Percentiles rank a stretch among this genome's conserved stretches.
Conservation (phyloP, 2,113 vertebrate genomes). For the Passer domesticus region DNA sequence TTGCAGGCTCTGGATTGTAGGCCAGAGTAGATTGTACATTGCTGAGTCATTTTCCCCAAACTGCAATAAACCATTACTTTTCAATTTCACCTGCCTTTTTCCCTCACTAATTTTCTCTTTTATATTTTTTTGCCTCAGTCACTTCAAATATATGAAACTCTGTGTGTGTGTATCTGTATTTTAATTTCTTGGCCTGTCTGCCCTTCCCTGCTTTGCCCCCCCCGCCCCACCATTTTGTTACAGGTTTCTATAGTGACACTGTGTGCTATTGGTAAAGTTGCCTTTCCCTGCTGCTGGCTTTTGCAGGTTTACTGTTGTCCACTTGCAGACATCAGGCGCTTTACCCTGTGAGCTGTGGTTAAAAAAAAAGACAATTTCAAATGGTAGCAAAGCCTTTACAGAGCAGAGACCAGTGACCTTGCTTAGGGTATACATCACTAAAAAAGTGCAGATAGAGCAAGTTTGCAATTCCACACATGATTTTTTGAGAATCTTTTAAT, state of each 20-base stretch:
- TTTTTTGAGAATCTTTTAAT: background rate
- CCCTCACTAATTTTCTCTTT: background rate
- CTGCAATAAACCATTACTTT: background rate
- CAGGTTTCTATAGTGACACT: background rate
- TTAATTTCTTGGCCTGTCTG: background rate
- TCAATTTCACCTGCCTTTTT: background rate
- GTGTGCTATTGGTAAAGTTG: background rate
- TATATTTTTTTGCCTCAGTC: background rate
- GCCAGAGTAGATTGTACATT: too few relatives aligned
- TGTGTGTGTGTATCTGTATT: background rate
- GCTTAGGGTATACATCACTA: background rate
- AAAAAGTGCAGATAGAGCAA: background rate
- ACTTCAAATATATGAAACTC: background rate
- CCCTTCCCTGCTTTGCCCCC: background rate
- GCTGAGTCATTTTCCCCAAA: constrained; percentile 5
- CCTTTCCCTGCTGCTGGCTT: background rate
- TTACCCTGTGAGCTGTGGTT: background rate
- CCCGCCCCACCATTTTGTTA: background rate
- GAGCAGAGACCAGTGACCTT: background rate
- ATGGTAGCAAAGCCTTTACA: background rate
- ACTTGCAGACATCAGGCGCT: background rate
- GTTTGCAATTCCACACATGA: background rate
- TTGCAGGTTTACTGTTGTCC: background rate
- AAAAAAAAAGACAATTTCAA: background rate
- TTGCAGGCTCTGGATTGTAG: background rate